Evolutionary conservation across 92 coral and sea anemone species (phyloP), one percentile per base, ranked within the genome.

Genomic region (Micromussa lordhowensis): DNA sequence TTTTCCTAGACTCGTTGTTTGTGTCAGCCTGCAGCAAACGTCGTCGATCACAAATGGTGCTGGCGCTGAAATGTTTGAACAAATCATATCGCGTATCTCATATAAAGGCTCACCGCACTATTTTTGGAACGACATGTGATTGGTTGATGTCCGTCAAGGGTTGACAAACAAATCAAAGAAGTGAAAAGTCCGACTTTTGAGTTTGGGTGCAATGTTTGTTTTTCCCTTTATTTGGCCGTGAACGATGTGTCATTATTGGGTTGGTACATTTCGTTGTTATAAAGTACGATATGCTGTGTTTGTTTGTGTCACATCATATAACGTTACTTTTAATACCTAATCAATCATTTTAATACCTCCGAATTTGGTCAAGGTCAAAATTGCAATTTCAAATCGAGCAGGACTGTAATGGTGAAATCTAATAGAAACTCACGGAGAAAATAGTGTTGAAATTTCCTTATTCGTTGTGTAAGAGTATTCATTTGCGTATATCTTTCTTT

Each of bases 201-300:
- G 48, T 40, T 57, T 57, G 63, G 63, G 63, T 18, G 63, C 63
- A 58, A 31, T 51, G 64, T 51, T 53, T 78, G 69, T 78, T 51
- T 58, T 51, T 32, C n/a, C 48, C 84, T 80, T 80, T 80, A 80
- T 80, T 81, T 66, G 85, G 85, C 66, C 32, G 55, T 48, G 71
- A 66, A 66, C 10, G 71, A 66, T 66, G 32, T 66, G 34, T 26
- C 71, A 66, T 29, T 64, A 44, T 66, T 66, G 71, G 71, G 32
- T 18, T 28, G 68, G 68, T 5, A 13, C 64, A 77, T 19, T 75
- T 26, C 51, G 54, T 2, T 29, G 48, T 24, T 48, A 44, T 0
- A 76, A 76, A 48, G 80, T 40, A 76, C 80, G 19, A 40, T 48
- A 48, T 76, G 38, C 6, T 19, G 21, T 40, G 57, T 21, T 76